phyloP scores from a whole-genome alignment of 1,140 invertebrate genomes.

The Vanessa atalanta region DNA sequence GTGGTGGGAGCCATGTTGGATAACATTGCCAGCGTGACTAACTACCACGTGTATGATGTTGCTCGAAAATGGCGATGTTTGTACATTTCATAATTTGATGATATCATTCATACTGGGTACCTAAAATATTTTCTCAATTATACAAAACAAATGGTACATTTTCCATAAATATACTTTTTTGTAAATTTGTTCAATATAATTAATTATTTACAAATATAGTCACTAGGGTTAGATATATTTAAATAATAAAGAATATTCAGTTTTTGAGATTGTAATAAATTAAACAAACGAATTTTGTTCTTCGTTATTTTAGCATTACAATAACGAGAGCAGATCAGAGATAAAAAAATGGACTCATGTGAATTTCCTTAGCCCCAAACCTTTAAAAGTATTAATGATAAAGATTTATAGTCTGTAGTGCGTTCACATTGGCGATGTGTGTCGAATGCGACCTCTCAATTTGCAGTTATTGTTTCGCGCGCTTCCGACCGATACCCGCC shows the following conservation, averaged over 20 bases:
- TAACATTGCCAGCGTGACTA: constrained; percentile 68
- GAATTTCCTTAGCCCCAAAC: constrained; percentile 1
- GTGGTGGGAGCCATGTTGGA: constrained; percentile 60
- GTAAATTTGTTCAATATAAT: too few species aligned
- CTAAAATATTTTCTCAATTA: not conserved
- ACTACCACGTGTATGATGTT: constrained; percentile 32
- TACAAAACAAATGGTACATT: not conserved
- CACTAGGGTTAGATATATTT: too few species aligned
- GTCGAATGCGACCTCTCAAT: constrained; percentile 65
- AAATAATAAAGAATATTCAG: too few species aligned
- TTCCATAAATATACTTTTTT: not conserved
- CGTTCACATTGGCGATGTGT: constrained; percentile 41
- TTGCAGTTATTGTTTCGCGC: constrained; percentile 58
- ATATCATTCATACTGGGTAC: not conserved
- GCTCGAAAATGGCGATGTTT: constrained; percentile 26
- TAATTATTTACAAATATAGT: too few species aligned
- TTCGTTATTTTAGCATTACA: too few species aligned
- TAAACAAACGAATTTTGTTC: too few species aligned
- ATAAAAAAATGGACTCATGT: not conserved
- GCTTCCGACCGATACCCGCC: constrained; percentile 37
- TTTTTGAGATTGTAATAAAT: too few species aligned
- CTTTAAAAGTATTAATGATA: not conserved
- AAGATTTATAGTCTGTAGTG: constrained; percentile 28
- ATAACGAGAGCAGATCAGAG: too few species aligned
- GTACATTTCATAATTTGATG: constrained; percentile 18